These are phyloP conservation scores for Salarias fasciatus DNA, from an alignment of 2,797 vertebrate genomes.

Conservation along the genomic window DNA sequence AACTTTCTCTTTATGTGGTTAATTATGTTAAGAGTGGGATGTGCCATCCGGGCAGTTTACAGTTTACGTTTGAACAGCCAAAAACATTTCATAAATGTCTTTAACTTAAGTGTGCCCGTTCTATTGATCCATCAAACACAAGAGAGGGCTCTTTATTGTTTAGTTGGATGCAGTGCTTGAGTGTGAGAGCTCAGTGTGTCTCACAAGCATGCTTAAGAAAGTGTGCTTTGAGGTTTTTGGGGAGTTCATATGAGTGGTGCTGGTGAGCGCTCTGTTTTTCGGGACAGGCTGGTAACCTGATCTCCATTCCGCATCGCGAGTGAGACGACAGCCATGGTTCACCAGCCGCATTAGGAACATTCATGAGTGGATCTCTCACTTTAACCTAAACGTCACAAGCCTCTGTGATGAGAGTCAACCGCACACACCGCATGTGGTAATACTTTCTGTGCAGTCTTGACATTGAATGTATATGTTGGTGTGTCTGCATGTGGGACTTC, in stretches of 20 bases:
- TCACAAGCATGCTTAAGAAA: conserved; percentile 39
- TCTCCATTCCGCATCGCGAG: conserved; percentile 39
- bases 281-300: conserved; percentile 41
- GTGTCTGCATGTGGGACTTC: conserved; percentile 70
- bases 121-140: conserved; percentile 23
- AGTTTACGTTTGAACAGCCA: too few relatives aligned
- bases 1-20: too few relatives aligned
- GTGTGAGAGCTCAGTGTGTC: conserved; percentile 28
- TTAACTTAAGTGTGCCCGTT: too few relatives aligned
- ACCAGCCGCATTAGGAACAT: conserved; percentile 44
- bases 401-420: conserved; percentile 60
- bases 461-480: conserved; percentile 74
- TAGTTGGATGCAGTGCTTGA: background rate
- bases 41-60: too few relatives aligned
- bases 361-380: conserved; percentile 43
- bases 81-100: too few relatives aligned
- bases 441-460: conserved; percentile 48
- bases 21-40: too few relatives aligned
- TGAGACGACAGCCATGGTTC: conserved; percentile 46
- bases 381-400: conserved; percentile 54
- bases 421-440: conserved; percentile 45
- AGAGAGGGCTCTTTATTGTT: conserved; percentile 46
- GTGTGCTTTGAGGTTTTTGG: conserved; percentile 37
- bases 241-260: conserved; percentile 31
- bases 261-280: conserved; percentile 32